phyloP scores from a whole-genome alignment of 2,797 vertebrate species.

The Rousettus madagascariensis region DNA sequence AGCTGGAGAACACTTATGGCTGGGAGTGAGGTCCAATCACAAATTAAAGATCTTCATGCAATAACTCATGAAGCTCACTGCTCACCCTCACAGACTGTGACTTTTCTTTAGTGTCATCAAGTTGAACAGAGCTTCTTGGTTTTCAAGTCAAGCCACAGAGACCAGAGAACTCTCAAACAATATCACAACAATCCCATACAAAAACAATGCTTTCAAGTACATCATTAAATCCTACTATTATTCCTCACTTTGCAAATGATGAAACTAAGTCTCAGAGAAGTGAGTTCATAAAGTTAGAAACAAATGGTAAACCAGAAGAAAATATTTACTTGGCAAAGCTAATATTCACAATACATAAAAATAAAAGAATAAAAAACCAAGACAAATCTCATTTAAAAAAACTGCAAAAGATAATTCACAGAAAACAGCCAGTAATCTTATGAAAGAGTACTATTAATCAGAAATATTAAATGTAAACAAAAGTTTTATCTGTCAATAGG shows the following conservation, averaged over 20 bases:
- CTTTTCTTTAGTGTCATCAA: not conserved
- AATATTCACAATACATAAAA: not conserved
- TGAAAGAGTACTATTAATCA: not conserved
- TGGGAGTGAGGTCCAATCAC: not conserved
- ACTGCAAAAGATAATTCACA: not conserved
- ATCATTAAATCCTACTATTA: not conserved
- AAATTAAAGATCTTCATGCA: not conserved
- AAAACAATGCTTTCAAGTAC: not conserved
- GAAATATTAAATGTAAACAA: not conserved
- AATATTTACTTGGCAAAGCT: not conserved
- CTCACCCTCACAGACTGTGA: not conserved
- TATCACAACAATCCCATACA: not conserved
- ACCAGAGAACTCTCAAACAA: not conserved
- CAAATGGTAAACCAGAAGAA: not conserved
- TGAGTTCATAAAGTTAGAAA: not conserved
- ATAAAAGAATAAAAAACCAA: not conserved
- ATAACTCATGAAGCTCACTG: not conserved
- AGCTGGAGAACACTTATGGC: not conserved
- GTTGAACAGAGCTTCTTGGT: not conserved
- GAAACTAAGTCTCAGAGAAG: not conserved
- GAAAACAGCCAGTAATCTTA: not conserved
- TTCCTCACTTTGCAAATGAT: not conserved
- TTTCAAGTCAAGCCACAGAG: not conserved
- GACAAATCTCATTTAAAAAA: not conserved
- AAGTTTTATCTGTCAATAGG: not conserved